phyloP scores from a whole-genome alignment of 2,113 vertebrate species.

The Puntigrus tetrazona region DNA sequence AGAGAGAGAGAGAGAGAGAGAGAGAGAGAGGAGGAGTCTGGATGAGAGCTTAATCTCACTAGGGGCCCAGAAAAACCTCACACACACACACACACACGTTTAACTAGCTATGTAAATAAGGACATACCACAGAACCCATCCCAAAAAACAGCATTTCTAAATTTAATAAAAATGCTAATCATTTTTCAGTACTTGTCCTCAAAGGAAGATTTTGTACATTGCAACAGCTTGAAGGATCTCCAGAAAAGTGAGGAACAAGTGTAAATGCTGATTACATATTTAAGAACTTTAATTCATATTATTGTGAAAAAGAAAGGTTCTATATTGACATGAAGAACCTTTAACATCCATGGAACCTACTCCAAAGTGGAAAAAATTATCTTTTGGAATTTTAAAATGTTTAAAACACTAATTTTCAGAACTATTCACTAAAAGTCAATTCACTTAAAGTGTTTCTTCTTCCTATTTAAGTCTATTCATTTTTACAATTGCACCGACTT shows the following conservation, averaged over 20 bases:
- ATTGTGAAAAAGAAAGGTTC: background rate
- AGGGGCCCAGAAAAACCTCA: conserved; percentile 78
- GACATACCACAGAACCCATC: background rate
- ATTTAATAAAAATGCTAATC: background rate
- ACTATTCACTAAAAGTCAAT: background rate
- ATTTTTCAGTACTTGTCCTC: background rate
- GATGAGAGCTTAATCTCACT: conserved; percentile 81
- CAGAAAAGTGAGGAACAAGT: background rate
- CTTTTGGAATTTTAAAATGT: background rate
- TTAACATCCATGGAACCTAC: background rate
- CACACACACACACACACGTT: conserved; percentile 33
- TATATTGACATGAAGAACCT: background rate
- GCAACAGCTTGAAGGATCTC: too few species aligned
- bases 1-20: conserved; percentile 85
- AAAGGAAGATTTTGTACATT: background rate
- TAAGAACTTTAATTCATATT: background rate
- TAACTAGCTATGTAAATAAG: conserved; percentile 28
- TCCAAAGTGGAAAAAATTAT: background rate
- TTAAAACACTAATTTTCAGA: background rate
- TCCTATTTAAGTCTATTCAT: background rate
- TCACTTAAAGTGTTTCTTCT: background rate
- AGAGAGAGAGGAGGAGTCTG: conserved; percentile 82
- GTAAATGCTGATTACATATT: background rate
- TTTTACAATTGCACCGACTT: background rate
- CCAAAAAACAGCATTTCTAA: background rate